A percentile compares a stretch with the other conserved stretches of the same genome.
phyloP scores from a whole-genome alignment of 2,888 invertebrate species.

The Proisotoma minuta region DNA sequence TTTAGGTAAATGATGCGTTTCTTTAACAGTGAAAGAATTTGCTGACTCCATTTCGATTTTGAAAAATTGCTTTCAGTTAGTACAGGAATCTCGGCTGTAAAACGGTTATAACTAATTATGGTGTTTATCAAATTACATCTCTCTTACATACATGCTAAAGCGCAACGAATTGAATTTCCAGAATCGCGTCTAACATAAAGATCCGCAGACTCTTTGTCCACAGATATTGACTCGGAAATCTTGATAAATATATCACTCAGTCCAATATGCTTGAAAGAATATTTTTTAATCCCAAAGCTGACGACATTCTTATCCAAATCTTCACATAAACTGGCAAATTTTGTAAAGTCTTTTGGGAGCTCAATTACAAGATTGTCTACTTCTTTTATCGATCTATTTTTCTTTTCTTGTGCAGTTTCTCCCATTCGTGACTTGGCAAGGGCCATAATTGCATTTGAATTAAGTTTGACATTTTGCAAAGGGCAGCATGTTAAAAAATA shows the following conservation, averaged over 20 bases:
- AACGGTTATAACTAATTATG: not conserved
- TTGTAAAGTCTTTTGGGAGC: conserved; percentile 20
- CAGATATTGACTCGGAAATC: conserved; percentile 33
- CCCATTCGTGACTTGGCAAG: conserved; percentile 12
- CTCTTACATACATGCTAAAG: too few species aligned
- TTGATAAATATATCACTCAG: conserved; percentile 42
- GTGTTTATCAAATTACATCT: too few species aligned
- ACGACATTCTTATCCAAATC: conserved; percentile 30
- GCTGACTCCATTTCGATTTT: conserved; percentile 6
- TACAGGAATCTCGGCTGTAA: conserved; percentile 23
- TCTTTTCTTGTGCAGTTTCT: conserved; percentile 2
- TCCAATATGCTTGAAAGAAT: conserved; percentile 26
- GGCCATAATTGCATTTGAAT: conserved; percentile 10
- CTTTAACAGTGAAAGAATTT: conserved; percentile 18
- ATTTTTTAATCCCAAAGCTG: conserved; percentile 22
- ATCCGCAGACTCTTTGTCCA: conserved; percentile 32
- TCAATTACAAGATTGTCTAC: conserved; percentile 24
- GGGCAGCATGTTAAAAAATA: conserved; percentile 30
- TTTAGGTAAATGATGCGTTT: conserved; percentile 24
- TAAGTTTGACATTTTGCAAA: not conserved
- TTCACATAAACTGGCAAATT: conserved; percentile 34
- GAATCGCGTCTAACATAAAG: conserved; percentile 34
- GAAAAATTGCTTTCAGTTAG: conserved; percentile 12
- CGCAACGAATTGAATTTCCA: conserved; percentile 20
- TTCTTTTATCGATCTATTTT: conserved; percentile 18